A percentile compares a stretch with the other conserved stretches of the same genome.
These are phyloP conservation scores for Pungitius pungitius DNA, from an alignment of 2,113 vertebrate species.

Conservation along the genomic window DNA sequence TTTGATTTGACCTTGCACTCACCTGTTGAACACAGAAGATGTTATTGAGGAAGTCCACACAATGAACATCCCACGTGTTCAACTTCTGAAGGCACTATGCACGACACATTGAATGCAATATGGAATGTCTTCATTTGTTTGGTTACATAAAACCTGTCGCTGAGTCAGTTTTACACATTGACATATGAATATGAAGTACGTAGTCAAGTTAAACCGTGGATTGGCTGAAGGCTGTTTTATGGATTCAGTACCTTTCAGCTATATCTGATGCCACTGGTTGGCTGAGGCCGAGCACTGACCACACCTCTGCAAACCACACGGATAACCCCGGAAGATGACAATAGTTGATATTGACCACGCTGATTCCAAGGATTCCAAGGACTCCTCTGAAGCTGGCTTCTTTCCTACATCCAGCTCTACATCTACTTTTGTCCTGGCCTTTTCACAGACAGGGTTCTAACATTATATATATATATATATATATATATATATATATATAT, in stretches of 20 bases:
- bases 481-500: too few relatives aligned
- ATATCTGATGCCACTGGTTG: not conserved
- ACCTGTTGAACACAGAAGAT: constrained; percentile 43
- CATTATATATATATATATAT: not conserved
- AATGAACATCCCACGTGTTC: constrained; percentile 8
- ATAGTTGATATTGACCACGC: not conserved
- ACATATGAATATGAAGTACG: not conserved
- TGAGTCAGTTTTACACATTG: not conserved
- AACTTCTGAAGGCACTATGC: not conserved
- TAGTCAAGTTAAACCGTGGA: not conserved
- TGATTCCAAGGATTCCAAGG: not conserved
- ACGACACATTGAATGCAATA: not conserved
- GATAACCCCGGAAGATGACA: not conserved
- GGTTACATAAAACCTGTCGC: not conserved
- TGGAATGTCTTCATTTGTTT: not conserved
- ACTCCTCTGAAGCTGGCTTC: not conserved
- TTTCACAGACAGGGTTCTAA: not conserved
- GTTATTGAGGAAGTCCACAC: constrained; percentile 3
- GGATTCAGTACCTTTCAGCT: not conserved
- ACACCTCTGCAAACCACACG: not conserved
- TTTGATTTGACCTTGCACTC: constrained; percentile 45
- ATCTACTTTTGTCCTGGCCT: not conserved
- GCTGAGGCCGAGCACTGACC: not conserved
- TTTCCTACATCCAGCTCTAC: not conserved
- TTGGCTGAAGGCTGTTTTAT: not conserved